Percentiles rank a stretch among this genome's conserved stretches.
These are phyloP conservation scores for Rapana venosa DNA, from an alignment of 2,888 invertebrate species.

Conservation along the genomic window DNA sequence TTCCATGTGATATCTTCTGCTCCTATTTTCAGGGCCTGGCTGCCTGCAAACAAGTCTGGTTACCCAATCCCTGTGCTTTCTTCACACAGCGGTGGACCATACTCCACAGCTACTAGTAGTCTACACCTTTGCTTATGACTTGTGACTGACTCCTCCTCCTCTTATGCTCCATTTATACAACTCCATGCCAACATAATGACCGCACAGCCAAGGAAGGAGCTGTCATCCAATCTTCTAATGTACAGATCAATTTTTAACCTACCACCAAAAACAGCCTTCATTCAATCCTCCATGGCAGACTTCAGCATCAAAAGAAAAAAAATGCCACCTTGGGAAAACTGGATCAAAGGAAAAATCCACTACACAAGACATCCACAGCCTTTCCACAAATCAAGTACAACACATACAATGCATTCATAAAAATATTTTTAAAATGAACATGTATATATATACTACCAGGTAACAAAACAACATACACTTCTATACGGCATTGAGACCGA, in stretches of 20 bases:
- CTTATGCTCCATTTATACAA: background rate
- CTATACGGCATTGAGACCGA: background rate
- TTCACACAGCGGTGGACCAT: background rate
- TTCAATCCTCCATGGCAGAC: too few species aligned
- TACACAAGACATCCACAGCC: too few species aligned
- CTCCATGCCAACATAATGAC: background rate
- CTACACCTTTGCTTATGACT: too few species aligned
- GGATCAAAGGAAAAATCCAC: too few species aligned
- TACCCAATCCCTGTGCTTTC: background rate
- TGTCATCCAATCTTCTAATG: background rate
- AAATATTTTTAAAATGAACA: too few species aligned
- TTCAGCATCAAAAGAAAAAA: too few species aligned
- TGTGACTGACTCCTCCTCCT: background rate
- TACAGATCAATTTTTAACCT: background rate
- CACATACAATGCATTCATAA: too few species aligned
- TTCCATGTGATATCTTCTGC: background rate
- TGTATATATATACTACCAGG: background rate
- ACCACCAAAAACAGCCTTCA: background rate
- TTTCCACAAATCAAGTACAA: too few species aligned
- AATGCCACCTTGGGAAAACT: too few species aligned
- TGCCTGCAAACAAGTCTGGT: slow-evolving; percentile 13
- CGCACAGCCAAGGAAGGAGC: background rate
- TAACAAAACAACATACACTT: background rate
- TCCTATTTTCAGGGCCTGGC: slow-evolving; percentile 15
- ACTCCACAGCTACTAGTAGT: background rate